phyloP scores from a whole-genome alignment of 2,113 vertebrate genomes.

The Vanacampus margaritifer region DNA sequence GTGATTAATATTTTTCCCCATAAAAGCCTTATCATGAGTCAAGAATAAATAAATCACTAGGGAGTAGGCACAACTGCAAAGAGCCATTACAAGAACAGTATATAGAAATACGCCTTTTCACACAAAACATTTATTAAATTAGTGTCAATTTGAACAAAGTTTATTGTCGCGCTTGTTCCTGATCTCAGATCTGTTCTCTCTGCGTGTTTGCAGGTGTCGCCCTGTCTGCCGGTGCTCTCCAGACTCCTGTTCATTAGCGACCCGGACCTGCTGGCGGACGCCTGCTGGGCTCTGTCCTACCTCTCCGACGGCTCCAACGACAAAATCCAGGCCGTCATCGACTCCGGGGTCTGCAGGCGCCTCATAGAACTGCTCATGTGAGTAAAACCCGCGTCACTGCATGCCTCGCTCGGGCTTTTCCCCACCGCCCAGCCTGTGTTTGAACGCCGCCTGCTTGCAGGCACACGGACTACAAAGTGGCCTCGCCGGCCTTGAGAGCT shows the following conservation, averaged over 20 bases:
- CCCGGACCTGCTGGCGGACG: constrained; percentile 93
- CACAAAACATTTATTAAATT: too few relatives aligned
- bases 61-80: not conserved
- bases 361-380: constrained; percentile 95
- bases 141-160: too few relatives aligned
- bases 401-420: not conserved
- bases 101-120: too few relatives aligned
- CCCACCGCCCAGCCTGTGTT: not conserved
- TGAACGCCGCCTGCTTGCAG: constrained; percentile 58
- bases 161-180: not conserved
- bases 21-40: too few relatives aligned
- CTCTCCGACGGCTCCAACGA: constrained; percentile 97
- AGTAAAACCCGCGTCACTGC: constrained; percentile 50
- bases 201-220: constrained; percentile 81
- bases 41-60: not conserved
- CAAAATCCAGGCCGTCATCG: constrained; percentile 97
- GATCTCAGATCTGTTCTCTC: not conserved
- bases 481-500: constrained; percentile 92
- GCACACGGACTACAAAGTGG: constrained; percentile 98
- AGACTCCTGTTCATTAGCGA: constrained; percentile 95
- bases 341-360: constrained; percentile 94
- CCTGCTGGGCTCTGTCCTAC: constrained; percentile 98
- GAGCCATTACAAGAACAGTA: not conserved
- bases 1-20: too few relatives aligned
- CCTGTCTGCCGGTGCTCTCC: constrained; percentile 93